These are phyloP conservation scores for Diadegma fenestrale DNA, from an alignment of 2,888 invertebrate species.

Conservation along the genomic window DNA sequence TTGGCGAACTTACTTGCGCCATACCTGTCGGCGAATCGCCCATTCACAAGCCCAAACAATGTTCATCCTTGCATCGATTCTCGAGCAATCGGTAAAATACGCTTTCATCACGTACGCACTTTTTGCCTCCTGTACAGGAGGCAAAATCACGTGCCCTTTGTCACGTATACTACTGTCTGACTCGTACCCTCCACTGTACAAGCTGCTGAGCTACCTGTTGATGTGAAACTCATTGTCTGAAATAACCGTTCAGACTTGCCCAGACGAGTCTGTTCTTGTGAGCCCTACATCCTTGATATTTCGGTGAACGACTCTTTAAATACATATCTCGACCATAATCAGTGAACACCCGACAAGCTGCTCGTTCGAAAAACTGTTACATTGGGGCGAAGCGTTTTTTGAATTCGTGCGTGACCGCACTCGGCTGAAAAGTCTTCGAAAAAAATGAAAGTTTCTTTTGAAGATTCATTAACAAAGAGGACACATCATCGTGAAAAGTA, in stretches of 20 bases:
- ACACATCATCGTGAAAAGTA: too few relatives aligned
- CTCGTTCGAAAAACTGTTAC: background rate
- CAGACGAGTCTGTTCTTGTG: background rate
- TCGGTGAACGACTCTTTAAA: background rate
- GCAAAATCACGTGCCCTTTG: background rate
- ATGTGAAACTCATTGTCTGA: background rate
- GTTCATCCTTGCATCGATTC: background rate
- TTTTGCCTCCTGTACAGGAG: background rate
- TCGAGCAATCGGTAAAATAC: background rate
- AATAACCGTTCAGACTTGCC: background rate
- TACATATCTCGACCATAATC: background rate
- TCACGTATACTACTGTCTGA: background rate
- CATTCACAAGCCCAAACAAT: background rate
- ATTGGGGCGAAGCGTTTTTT: too few relatives aligned
- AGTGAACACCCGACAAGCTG: background rate
- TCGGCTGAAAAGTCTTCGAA: too few relatives aligned
- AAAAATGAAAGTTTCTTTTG: too few relatives aligned
- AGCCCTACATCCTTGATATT: background rate
- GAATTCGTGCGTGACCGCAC: too few relatives aligned
- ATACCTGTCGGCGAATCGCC: background rate
- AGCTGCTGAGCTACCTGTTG: background rate
- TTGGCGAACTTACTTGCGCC: too few relatives aligned
- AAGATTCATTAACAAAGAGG: too few relatives aligned
- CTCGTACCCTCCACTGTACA: background rate
- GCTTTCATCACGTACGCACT: background rate